A percentile compares a stretch with the other conserved stretches of the same genome.
phyloP scores from a whole-genome alignment of 2,888 invertebrate genomes.

The Mellilla xanthometata region DNA sequence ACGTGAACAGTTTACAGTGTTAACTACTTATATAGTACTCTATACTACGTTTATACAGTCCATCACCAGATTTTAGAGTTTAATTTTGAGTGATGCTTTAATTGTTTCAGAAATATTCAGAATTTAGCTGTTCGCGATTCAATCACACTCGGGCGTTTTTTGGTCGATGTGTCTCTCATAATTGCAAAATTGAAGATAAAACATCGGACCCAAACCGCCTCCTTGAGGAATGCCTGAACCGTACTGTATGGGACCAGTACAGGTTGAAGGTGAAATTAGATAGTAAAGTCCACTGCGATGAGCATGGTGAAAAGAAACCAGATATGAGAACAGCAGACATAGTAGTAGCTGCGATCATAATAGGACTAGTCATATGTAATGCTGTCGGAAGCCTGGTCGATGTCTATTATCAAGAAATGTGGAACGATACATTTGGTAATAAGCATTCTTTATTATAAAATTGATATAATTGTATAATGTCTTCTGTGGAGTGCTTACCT shows the following conservation, averaged over 20 bases:
- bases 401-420: conserved; percentile 4
- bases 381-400: conserved; percentile 33
- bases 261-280: conserved; percentile 28
- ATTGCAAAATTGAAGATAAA: conserved; percentile 26
- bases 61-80: too few species aligned
- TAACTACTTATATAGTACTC: too few species aligned
- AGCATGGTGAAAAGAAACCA: conserved; percentile 3
- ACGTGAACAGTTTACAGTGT: too few species aligned
- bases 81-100: too few species aligned
- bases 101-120: conserved; percentile 42
- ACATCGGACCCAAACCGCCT: conserved; percentile 27
- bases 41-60: too few species aligned
- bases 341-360: conserved; percentile 26
- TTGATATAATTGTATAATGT: too few species aligned
- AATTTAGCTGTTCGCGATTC: conserved; percentile 31
- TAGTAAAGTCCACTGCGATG: conserved; percentile 11
- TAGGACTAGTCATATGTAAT: conserved; percentile 35
- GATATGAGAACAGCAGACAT: conserved; percentile 22
- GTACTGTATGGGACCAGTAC: conserved; percentile 31
- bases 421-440: conserved; percentile 5
- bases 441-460: too few species aligned
- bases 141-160: conserved; percentile 39
- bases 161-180: conserved; percentile 39
- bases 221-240: conserved; percentile 46
- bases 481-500: too few species aligned